These are phyloP conservation scores for Mythimna pallens DNA, from an alignment of 2,888 invertebrate species.

Conservation along the genomic window DNA sequence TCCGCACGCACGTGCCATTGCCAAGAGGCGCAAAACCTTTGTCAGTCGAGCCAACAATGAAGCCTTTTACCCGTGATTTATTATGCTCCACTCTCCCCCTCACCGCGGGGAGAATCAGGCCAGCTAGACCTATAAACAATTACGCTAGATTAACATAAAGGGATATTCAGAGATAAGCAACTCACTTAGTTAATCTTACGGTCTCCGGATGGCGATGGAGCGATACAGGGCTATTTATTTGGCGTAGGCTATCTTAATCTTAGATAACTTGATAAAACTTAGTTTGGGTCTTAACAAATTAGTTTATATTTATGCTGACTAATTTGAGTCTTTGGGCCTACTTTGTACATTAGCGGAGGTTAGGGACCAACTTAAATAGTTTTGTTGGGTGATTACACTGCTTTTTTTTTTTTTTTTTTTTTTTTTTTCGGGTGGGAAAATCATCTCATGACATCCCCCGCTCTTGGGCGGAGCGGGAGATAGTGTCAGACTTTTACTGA, in stretches of 20 bases:
- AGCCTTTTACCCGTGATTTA: conserved; percentile 81
- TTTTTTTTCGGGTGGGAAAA: no score
- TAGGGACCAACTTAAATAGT: background rate
- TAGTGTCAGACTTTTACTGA: no score
- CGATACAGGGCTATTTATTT: conserved; percentile 55
- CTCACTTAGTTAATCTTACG: conserved; percentile 58
- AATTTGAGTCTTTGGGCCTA: conserved; percentile 30
- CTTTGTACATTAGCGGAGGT: conserved; percentile 11
- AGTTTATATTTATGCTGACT: conserved; percentile 42
- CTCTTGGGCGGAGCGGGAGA: no score
- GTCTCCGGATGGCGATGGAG: conserved; percentile 43
- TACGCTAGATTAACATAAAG: conserved; percentile 74
- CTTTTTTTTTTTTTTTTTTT: no score
- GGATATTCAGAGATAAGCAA: conserved; percentile 67
- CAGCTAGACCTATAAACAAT: conserved; percentile 72
- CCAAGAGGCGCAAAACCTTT: conserved; percentile 74
- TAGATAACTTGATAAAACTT: conserved; percentile 51
- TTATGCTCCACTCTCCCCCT: conserved; percentile 65
- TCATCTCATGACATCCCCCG: no score
- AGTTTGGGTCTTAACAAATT: conserved; percentile 52
- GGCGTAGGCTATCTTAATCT: conserved; percentile 51
- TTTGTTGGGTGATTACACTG: background rate
- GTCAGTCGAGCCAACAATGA: conserved; percentile 78
- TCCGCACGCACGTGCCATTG: conserved; percentile 74
- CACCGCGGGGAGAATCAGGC: conserved; percentile 34